Evolutionary conservation across 2,113 vertebrate species (phyloP), one percentile per base, ranked within the genome.

Genomic region (Saguinus midas): DNA sequence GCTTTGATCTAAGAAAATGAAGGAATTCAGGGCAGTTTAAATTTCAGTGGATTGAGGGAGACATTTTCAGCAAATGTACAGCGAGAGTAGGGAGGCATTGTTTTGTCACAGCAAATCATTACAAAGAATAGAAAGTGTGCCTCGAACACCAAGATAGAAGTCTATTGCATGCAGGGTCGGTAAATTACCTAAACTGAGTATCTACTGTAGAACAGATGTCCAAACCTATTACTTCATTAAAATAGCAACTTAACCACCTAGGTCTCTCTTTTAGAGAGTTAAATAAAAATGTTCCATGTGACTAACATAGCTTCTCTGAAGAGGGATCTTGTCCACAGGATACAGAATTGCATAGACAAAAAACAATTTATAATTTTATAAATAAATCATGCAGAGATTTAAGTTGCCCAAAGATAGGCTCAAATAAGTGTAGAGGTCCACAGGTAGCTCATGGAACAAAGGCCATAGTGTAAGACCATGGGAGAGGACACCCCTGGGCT

Each of bases 201-300:
- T 57, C 21, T 84, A 81, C 43, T 94, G 25, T 79, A 83, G 20
- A 48, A 32, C 11, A 83, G 18, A 50, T 58, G 23, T 52, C 61
- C 76, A 92, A 87, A 73, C 14, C 45, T 86, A 88, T n/a, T 70
- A 87, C 6, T 70, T 95, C 55, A 91, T 79, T 58, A 80, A 84
- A 80, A 90, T 6, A 81, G 35, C 27, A 87, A 88, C 32, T 84
- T 76, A 48, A 88, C 80, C 57, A 16, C 12, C 43, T 68, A 61
- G 29, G 4, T 89, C 17, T 73, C 8, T 64, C 43, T 85, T 76
- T 87, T 37, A 58, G 40, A 68, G 10, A 2, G 1, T 73, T 82
- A 64, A 87, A 64, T 18, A 9, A 87, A 21, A 92, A 91, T 64
- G 90, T 88, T 72, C 61, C 45, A 55, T 75, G 94, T 81, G 23